Conservation (phyloP, 2,797 vertebrate genomes). For the Pipistrellus pipistrellus region DNA sequence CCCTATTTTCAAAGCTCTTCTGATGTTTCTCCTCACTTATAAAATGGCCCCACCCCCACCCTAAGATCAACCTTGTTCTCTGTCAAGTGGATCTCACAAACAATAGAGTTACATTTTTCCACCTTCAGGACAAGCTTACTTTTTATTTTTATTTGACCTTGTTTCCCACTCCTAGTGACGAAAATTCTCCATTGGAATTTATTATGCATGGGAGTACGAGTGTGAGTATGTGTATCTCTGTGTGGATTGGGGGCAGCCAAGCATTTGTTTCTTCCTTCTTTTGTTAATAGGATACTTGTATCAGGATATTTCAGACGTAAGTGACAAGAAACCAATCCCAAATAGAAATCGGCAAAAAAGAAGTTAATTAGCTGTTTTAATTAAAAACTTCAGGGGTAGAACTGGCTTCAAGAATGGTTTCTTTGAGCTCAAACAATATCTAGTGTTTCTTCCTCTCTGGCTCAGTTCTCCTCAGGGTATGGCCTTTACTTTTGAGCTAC, state of each 20-base stretch:
- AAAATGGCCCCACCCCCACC: not conserved
- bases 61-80: not conserved
- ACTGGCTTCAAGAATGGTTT: not conserved
- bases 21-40: not conserved
- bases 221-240: not conserved
- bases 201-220: too few species aligned
- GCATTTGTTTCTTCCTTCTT: not conserved
- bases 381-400: not conserved
- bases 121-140: constrained; percentile 16
- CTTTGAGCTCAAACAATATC: not conserved
- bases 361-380: not conserved
- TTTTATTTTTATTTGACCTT: not conserved
- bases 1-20: not conserved
- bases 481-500: not conserved
- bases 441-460: not conserved
- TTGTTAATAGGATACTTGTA: not conserved
- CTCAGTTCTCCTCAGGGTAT: not conserved
- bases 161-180: not conserved
- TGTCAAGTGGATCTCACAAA: not conserved
- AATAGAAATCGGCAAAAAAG: not conserved
- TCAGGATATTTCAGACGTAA: not conserved
- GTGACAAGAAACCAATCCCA: not conserved
- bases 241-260: not conserved
- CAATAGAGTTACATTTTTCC: not conserved
- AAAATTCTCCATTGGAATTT: not conserved